These are phyloP conservation scores for Sebastes hubbsi DNA, from an alignment of 2,797 vertebrate species.

Conservation along the genomic window DNA sequence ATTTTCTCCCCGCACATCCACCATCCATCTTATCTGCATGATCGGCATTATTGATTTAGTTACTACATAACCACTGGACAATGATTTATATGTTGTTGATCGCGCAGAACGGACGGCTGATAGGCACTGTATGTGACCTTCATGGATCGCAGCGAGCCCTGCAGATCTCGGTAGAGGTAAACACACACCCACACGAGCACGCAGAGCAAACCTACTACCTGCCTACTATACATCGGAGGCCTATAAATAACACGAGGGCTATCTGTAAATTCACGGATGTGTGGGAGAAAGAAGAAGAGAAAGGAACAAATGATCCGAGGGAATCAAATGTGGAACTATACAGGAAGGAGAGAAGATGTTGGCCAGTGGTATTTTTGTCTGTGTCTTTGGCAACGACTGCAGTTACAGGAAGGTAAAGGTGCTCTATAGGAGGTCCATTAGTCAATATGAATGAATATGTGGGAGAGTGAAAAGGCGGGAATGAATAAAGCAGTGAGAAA, in stretches of 20 bases:
- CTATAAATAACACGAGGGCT: slow-evolving; percentile 66
- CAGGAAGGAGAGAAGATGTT: slow-evolving; percentile 38
- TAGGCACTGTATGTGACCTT: slow-evolving; percentile 65
- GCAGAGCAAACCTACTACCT: slow-evolving; percentile 59
- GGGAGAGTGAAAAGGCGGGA: not conserved
- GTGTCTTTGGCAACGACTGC: not conserved
- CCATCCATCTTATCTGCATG: slow-evolving; percentile 66
- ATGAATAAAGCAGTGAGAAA: not conserved
- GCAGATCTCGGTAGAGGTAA: slow-evolving; percentile 59
- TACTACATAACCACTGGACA: slow-evolving; percentile 47
- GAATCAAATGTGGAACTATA: slow-evolving; percentile 42
- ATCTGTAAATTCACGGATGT: slow-evolving; percentile 52
- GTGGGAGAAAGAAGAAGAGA: slow-evolving; percentile 58
- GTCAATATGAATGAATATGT: slow-evolving; percentile 16
- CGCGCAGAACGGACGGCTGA: slow-evolving; percentile 31
- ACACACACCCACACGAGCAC: slow-evolving; percentile 57
- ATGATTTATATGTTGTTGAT: slow-evolving; percentile 64
- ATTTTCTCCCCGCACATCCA: slow-evolving; percentile 30
- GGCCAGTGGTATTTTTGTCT: slow-evolving; percentile 24
- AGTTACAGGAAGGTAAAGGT: slow-evolving; percentile 38
- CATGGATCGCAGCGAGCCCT: slow-evolving; percentile 46
- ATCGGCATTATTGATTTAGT: slow-evolving; percentile 65
- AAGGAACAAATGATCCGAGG: slow-evolving; percentile 32
- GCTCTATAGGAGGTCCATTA: slow-evolving; percentile 40
- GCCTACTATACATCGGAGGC: slow-evolving; percentile 57